These are phyloP conservation scores for Misgurnus anguillicaudatus DNA, from an alignment of 2,113 vertebrate genomes.

Conservation along the genomic window DNA sequence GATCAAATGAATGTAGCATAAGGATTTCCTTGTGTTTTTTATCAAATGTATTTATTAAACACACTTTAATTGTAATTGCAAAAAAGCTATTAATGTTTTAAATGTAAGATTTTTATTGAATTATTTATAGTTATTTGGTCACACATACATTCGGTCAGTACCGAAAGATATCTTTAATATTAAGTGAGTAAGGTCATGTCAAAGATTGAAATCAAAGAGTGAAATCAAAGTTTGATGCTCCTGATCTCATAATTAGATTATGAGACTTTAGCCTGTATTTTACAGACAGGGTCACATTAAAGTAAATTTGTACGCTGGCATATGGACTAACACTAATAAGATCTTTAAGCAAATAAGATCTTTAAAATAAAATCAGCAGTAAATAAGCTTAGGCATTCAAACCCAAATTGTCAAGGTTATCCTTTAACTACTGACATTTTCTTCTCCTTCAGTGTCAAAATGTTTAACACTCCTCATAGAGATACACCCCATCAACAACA, in stretches of 20 bases:
- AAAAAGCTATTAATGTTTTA: not conserved
- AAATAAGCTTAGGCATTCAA: not conserved
- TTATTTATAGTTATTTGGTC: not conserved
- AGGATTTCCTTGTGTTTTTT: not conserved
- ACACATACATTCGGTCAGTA: too few species aligned
- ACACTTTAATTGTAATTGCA: not conserved
- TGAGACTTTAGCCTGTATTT: too few species aligned
- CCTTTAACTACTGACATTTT: conserved; percentile 5
- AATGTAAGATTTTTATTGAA: not conserved
- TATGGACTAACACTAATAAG: too few species aligned
- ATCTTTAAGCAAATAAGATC: too few species aligned
- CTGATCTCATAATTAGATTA: too few species aligned
- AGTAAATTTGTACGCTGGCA: too few species aligned
- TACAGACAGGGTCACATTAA: too few species aligned
- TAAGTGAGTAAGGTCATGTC: too few species aligned
- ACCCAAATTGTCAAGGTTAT: not conserved
- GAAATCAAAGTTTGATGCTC: not conserved
- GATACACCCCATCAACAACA: conserved; percentile 90
- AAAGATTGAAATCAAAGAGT: not conserved
- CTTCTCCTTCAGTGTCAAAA: conserved; percentile 77
- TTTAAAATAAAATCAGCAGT: not conserved
- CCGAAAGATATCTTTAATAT: too few species aligned
- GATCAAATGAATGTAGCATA: not conserved
- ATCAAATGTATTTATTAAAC: not conserved
- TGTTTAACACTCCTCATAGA: conserved; percentile 91